These are phyloP conservation scores for Pan troglodytes DNA, from an alignment of 2,113 vertebrate genomes.

Conservation along the genomic window NHGRI_mPanTro3-v2.1_pri NC_072411.2:43770001-43770500, in stretches of 20 bases:
- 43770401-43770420: too few species aligned
- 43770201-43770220: neutral
- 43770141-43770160: conserved; percentile 17
- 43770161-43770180: conserved; percentile 20
- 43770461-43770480: neutral
- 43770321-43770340: neutral
- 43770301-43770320: neutral
- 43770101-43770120: neutral
- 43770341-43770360: neutral
- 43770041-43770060: neutral
- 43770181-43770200: conserved; percentile 11
- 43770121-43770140: neutral
- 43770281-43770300: neutral
- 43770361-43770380: neutral
- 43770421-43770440: neutral
- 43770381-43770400: too few species aligned
- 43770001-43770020: neutral
- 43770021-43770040: neutral
- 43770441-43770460: neutral
- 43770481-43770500: neutral
- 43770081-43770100: neutral
- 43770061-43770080: neutral
- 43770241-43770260: neutral
- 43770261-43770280: neutral
- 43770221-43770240: neutral